Evolutionary conservation across 2,797 vertebrate species (phyloP).

Genomic region (Cyclura pinguis): DNA sequence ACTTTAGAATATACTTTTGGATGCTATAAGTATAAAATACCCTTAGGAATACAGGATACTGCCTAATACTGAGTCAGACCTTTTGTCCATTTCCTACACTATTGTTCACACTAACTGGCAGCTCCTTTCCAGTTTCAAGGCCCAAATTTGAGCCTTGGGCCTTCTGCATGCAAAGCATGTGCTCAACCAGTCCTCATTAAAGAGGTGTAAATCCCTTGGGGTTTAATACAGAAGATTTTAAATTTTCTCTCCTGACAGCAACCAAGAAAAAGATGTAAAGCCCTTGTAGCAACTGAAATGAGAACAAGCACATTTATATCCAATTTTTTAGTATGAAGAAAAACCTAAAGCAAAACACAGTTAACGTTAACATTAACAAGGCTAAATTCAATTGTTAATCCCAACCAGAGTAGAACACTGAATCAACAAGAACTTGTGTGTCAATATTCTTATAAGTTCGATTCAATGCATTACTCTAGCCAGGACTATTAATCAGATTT

Average conservation of each 20-base stretch:
- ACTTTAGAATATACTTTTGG: slow-evolving; percentile 6
- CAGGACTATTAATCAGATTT: no score
- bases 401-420: no score
- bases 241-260: background rate
- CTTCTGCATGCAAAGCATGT: background rate
- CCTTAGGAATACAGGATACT: background rate
- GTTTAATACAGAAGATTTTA: background rate
- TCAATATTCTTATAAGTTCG: no score
- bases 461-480: no score
- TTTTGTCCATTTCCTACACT: background rate
- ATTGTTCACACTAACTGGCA: background rate
- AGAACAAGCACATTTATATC: background rate
- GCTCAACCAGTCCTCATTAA: background rate
- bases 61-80: background rate
- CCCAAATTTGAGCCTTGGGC: background rate
- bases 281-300: background rate
- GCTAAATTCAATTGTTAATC: no score
- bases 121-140: background rate
- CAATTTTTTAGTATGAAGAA: background rate
- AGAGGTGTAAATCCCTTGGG: background rate
- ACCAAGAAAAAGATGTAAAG: background rate
- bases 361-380: no score
- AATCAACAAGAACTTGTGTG: no score
- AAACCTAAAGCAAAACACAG: background rate
- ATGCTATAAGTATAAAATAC: background rate